Evolutionary conservation across 2,888 invertebrate genomes (phyloP), one percentile per base, ranked within the genome.

Genomic region (Choristoneura rosaceana): DNA sequence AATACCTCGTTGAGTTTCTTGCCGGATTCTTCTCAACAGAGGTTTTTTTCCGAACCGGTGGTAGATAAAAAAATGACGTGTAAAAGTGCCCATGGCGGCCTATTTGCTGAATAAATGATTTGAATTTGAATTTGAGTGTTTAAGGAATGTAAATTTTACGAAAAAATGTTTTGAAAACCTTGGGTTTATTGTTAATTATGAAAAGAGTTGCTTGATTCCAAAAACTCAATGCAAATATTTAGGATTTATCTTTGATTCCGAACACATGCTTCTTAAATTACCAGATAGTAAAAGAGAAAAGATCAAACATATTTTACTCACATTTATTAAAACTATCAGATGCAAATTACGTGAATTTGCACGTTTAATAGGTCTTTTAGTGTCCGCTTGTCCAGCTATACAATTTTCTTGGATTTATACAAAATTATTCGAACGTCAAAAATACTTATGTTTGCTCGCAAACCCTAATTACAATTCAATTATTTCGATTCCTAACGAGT

Each of bases 191-290:
- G 45, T 77, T 10, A 73, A 76, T 33, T 52, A 52, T 0, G 55
- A 70, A 8, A 75, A 76, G 70, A 75, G 74, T 71, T 33, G 10
- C 38, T 52, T 74, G 15, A 45, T 41, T 3, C 77, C 77, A 0
- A 67, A 2, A 12, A 61, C 9, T 3, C 4, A 8, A 0, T 75
- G 75, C 41, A 69, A 64, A 59, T 77, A 70, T 70, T 45, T 75
- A 17, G 76, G 76, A 15, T 77, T 74, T 66, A 17, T 63, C 17
- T 70, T 63, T 14, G 38, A 74, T 41, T 59, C 74, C 2, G n/a
- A 50, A 9, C 9, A 67, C 7, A 47, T 70, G 63, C 8, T 0
- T 4, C 2, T 74, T 4, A 52, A n/a, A 33, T n/a, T 69, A n/a
- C 67, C 74, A 1, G 38, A 12, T 3, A 14, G 1, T 2, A 45